Evolutionary conservation across 2,113 vertebrate genomes (phyloP), one percentile per base, ranked within the genome.

Genomic region (Oryzias curvinotus): DNA sequence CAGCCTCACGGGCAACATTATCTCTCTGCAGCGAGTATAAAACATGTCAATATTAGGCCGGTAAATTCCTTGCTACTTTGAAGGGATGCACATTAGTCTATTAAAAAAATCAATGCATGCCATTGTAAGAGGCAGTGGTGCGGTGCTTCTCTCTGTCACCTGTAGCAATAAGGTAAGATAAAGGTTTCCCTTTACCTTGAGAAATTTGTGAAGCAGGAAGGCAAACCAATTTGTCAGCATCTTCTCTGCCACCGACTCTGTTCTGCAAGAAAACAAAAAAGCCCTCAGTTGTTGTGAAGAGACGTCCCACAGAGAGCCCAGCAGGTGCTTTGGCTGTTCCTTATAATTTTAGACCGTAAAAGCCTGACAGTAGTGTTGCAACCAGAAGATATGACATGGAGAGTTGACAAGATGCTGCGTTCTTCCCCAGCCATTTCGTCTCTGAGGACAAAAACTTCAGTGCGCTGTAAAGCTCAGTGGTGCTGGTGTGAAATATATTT

Each of bases 181-280:
- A 62, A 23, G 52, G 57, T 67, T 68, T 73, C 1, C 6, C 65
- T 63, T 82, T 90, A 97, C 96, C 96, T 97, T 97, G 73, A 96
- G 91, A 85, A 96, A 97, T 73, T 93, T 95, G 88, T 97, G 95
- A 4, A 97, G 92, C 17, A 97, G 91, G 86, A 97, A 97, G 71
- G 95, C 95, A 42, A 97, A 97, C 96, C 96, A 97, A 78, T 97
- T 97, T 7, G 95, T 97, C 88, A 97, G 90, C 95, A 97, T 97
- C 93, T 97, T 97, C 81, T 90, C 88, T 23, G 88, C 87, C 71
- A 90, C 88, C 1, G 88, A 90, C 80, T 90, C 89, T 0, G 96
- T 97, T 90, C 95, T 97, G 82, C 55, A 77, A 72, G 82, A 77
- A 18, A 36, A 14, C 45, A 46, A 14, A 45, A 47, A 42, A 14